Percentiles rank a stretch among this genome's conserved stretches.
Evolutionary conservation across 23 tunicate species (phyloP).

Genomic region (Styela plicata): DNA sequence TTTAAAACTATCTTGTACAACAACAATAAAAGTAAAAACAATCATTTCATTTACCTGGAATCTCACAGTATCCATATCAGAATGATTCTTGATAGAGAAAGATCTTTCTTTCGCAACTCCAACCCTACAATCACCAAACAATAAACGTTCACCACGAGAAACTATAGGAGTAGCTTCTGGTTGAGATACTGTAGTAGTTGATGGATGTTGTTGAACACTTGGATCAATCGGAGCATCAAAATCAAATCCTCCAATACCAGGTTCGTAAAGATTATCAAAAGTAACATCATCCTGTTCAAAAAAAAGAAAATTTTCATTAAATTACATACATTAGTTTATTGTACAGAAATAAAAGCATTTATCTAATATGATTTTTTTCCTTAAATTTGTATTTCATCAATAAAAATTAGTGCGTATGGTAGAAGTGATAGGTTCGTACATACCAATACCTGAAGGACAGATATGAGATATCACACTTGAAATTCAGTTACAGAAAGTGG

Average conservation of each 20-base stretch:
- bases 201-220: conserved; percentile 3
- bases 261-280: conserved; percentile 69
- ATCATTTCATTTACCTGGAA: conserved; percentile 48
- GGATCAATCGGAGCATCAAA: conserved; percentile 38
- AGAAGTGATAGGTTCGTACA: too few species aligned
- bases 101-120: conserved; percentile 42
- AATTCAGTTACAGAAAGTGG: too few species aligned
- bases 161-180: conserved; percentile 31
- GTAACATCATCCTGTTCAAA: conserved; percentile 80
- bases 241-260: conserved; percentile 61
- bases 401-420: too few species aligned
- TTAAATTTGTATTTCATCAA: too few species aligned
- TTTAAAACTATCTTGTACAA: too few species aligned
- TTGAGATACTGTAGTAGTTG: conserved; percentile 22
- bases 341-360: too few species aligned
- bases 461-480: too few species aligned
- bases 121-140: conserved; percentile 79
- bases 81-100: conserved; percentile 72
- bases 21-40: too few species aligned
- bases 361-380: too few species aligned
- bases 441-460: too few species aligned
- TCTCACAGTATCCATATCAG: conserved; percentile 44
- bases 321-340: too few species aligned
- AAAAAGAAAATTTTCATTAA: too few species aligned
- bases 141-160: conserved; percentile 51